Percentiles rank a stretch among this genome's conserved stretches.
These are phyloP conservation scores for Notothenia coriiceps DNA, from an alignment of 2,113 vertebrate genomes.

Conservation along the genomic window DNA sequence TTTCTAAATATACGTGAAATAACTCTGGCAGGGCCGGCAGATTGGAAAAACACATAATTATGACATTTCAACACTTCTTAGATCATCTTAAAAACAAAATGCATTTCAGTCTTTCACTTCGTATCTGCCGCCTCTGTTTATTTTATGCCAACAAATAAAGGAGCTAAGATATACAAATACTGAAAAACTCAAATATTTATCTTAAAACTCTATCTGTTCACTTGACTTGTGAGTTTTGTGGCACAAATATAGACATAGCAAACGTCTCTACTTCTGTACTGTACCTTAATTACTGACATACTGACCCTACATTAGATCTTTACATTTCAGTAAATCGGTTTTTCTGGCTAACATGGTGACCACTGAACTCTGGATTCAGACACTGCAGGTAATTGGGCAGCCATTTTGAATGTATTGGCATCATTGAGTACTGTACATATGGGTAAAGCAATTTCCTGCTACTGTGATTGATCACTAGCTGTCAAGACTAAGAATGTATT, in stretches of 20 bases:
- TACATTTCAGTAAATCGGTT: neutral
- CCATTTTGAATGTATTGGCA: slow-evolving; percentile 20
- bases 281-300: slow-evolving; percentile 3
- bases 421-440: slow-evolving; percentile 22
- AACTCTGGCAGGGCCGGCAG: slow-evolving; percentile 30
- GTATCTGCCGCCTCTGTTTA: neutral
- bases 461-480: slow-evolving; percentile 52
- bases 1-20: slow-evolving; percentile 52
- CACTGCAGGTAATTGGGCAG: slow-evolving; percentile 26
- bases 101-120: neutral
- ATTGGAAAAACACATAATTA: slow-evolving; percentile 23
- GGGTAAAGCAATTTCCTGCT: slow-evolving; percentile 27
- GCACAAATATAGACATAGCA: too few species aligned
- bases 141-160: slow-evolving; percentile 5
- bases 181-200: neutral
- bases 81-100: slow-evolving; percentile 18
- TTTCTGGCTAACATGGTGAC: slow-evolving; percentile 7
- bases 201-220: slow-evolving; percentile 1
- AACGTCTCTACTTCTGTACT: neutral
- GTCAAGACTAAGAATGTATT: slow-evolving; percentile 59
- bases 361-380: slow-evolving; percentile 20
- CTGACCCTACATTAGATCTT: neutral
- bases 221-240: neutral
- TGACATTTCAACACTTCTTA: slow-evolving; percentile 24
- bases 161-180: neutral